Base-by-base conservation (phyloP, 2,888 invertebrate species). In the Pseudococcus jackbeardsleyi region DNA sequence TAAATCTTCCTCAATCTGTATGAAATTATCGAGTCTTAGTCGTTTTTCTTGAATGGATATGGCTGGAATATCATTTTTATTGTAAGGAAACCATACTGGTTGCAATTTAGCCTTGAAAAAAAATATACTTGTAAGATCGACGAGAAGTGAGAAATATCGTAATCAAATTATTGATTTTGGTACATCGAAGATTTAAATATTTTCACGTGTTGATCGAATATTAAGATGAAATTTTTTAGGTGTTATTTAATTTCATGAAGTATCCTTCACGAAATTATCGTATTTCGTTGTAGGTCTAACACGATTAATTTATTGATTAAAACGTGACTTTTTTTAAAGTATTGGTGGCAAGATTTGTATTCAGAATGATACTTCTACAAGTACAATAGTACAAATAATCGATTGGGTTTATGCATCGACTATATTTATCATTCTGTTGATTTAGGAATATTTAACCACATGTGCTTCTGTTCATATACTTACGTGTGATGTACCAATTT, bases 181-280 rank as follows among this genome's bases (percentile, higher is more conserved):
- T 64, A 64, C 11, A 64, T 64, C 22, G 12, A 22, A 64, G 64
- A 64, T 64, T 64, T 22, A 4, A 64, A 64, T 64, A 64, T 22
- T 64, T 64, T 22, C 22, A 22, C 19, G 19, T 64, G 19, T 64
- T 64, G 64, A 64, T 64, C 64, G 22, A 64, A 64, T 22, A 22
- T 64, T 22, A 15, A 64, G 64, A 64, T 64, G 64, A 64, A 64
- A 22, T 64, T 64, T 64, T 64, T 22, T 0, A 22, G 22, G 26
- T 33, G 26, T 33, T 42, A 42, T 64, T 7, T 22, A 9, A 64
- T 64, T 19, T 64, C 19, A 64, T 64, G 22, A 3, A 0, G 15
- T 64, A 64, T 64, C 64, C 64, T 64, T 64, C 64, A 22, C 22
- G 22, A 64, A 64, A 64, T 64, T 64, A 64, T 64, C 22, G 22